These are phyloP conservation scores for Bujurquina vittata DNA, from an alignment of 2,113 vertebrate species.

Conservation along the genomic window DNA sequence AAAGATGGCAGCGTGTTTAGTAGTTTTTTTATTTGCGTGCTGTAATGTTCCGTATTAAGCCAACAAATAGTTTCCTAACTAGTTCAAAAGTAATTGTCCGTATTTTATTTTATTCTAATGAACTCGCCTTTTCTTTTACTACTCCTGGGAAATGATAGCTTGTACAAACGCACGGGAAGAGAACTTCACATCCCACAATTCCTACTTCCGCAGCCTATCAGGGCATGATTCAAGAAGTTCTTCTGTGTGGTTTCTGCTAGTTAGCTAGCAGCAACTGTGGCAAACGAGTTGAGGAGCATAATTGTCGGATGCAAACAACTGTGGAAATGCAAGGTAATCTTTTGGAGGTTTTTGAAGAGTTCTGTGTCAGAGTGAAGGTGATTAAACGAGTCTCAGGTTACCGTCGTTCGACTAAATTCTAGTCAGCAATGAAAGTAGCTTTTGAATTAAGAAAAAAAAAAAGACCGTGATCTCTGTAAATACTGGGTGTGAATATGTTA, in stretches of 20 bases:
- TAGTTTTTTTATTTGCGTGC: neutral
- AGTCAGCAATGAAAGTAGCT: conserved; percentile 14
- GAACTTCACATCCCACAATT: conserved; percentile 73
- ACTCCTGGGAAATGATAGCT: neutral
- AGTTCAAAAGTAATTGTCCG: neutral
- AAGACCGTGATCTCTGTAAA: neutral
- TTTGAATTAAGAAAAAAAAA: neutral
- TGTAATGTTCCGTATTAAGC: neutral
- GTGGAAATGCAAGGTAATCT: conserved; percentile 65
- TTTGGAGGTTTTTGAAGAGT: neutral
- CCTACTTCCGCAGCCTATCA: conserved; percentile 42
- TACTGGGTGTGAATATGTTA: neutral
- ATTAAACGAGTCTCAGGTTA: neutral
- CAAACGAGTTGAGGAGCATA: neutral
- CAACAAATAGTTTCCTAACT: neutral
- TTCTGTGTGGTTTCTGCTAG: neutral
- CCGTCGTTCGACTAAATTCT: neutral
- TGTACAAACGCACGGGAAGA: neutral
- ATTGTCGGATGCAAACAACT: conserved; percentile 1
- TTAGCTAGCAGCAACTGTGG: conserved; percentile 11
- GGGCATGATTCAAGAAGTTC: conserved; percentile 24
- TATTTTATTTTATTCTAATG: neutral
- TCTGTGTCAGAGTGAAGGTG: neutral
- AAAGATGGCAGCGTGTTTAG: neutral
- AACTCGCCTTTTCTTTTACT: neutral